Conservation (phyloP, 2,888 invertebrate species). For the Drosophila hawaiiensis region DNA sequence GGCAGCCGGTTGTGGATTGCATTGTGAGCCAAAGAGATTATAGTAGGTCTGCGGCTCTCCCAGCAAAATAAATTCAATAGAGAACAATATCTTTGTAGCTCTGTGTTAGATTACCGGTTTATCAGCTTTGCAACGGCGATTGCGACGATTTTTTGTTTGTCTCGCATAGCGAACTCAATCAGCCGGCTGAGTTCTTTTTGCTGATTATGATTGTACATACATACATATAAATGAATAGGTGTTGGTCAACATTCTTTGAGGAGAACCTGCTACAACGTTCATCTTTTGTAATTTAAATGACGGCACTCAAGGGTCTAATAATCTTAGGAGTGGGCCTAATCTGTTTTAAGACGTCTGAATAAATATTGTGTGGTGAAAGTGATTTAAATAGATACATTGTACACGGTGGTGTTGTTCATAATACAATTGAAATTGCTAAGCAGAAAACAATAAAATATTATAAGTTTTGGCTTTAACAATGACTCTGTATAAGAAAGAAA, state of each 20-base stretch:
- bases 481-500: background rate
- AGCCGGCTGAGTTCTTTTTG: slow-evolving; percentile 49
- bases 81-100: slow-evolving; percentile 34
- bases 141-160: slow-evolving; percentile 31
- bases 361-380: background rate
- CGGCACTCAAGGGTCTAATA: background rate
- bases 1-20: slow-evolving; percentile 44
- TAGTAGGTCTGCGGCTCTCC: slow-evolving; percentile 5
- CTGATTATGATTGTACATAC: slow-evolving; percentile 34
- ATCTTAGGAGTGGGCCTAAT: background rate
- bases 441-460: background rate
- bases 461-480: background rate
- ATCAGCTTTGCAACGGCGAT: slow-evolving; percentile 44
- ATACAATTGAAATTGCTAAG: background rate
- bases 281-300: slow-evolving; percentile 1
- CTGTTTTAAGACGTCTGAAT: background rate
- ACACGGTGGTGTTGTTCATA: background rate
- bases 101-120: slow-evolving; percentile 60
- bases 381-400: background rate
- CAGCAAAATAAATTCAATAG: slow-evolving; percentile 14
- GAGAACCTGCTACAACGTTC: background rate
- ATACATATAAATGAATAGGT: slow-evolving; percentile 39
- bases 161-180: slow-evolving; percentile 39
- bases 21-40: slow-evolving; percentile 19
- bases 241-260: slow-evolving; percentile 36